Evolutionary conservation across 2,113 vertebrate species (phyloP), one percentile per base, ranked within the genome.

Genomic region (Blennius ocellaris): DNA sequence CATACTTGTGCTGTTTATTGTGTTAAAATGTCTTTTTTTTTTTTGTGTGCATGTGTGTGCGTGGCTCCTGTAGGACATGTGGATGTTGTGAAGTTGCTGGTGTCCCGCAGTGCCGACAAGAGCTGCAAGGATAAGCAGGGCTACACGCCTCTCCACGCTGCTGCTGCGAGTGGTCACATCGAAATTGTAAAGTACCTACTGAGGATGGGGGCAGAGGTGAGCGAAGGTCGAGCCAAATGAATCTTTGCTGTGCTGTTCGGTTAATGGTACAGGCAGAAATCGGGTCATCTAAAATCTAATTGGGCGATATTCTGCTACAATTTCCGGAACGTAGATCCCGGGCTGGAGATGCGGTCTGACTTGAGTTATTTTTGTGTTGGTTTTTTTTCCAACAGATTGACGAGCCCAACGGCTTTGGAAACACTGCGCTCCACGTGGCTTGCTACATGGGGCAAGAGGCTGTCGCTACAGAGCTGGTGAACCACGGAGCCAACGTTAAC

Each of bases 391-490:
- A 0, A 52, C 84, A 99, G 97, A 97, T 99, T 0, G 97, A 99
- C 48, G 97, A 99, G 86, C 96, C 95, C 57, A 99, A 99, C 2
- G 92, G 93, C 69, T 98, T 96, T 38, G 97, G 97, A 52, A 99
- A 99, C 95, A 99, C 96, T 67, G 96, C 97, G 16, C 95, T 99
- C 87, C 97, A 98, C 82, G 96, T 99, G 36, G 96, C 96, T 49
- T 99, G 97, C 88, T 97, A 98, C 94, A 96, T 95, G 92, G 97
- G 97, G 52, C 97, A 98, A 83, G 96, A 98, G 59, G 96, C 96
- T 0, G 97, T 98, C 92, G 97, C 96, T 72, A 95, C 95, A 0
- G 97, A 98, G 90, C 94, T 99, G 89, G 96, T 99, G 69, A 98
- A 98, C 73, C 96, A 95, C 1, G 97, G 97, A 37, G 97, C 97